phyloP scores from a whole-genome alignment of 2,888 invertebrate species.

The Enchytraeus crypticus region DNA sequence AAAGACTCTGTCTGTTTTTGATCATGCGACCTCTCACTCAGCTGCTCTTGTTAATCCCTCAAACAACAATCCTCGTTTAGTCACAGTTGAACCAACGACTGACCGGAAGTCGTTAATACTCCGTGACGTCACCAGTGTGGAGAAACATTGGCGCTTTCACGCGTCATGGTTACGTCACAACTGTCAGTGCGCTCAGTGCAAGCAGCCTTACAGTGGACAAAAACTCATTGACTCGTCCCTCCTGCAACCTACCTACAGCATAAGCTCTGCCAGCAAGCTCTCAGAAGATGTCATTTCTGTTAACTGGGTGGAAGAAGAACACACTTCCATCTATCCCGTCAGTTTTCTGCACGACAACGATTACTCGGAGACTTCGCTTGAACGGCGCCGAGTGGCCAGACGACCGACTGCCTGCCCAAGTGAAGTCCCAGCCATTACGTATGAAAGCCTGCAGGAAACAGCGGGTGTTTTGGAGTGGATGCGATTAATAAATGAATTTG shows the following conservation, averaged over 20 bases:
- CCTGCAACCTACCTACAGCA: constrained; percentile 19
- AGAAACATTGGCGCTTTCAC: constrained; percentile 2
- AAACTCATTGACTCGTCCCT: constrained; percentile 6
- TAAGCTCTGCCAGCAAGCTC: constrained; percentile 11
- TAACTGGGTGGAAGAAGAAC: background rate
- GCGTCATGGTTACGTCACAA: constrained; percentile 21
- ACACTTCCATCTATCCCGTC: background rate
- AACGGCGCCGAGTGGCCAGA: background rate
- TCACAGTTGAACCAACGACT: background rate
- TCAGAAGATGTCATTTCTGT: background rate
- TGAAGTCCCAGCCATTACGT: background rate
- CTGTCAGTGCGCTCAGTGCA: constrained; percentile 20
- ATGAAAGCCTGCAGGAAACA: background rate
- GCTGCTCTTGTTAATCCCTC: too few species aligned
- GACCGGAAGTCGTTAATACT: background rate
- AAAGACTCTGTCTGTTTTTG: too few species aligned
- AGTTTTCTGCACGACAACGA: background rate
- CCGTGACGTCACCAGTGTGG: background rate
- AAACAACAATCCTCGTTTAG: too few species aligned
- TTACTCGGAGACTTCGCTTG: background rate
- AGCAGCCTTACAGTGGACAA: constrained; percentile 25
- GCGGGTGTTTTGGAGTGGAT: constrained; percentile 29
- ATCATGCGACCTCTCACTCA: too few species aligned
- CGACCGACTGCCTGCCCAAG: background rate
- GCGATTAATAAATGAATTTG: constrained; percentile 30